These are phyloP conservation scores for Neodontobutis hainanensis DNA, from an alignment of 2,113 vertebrate species.

Conservation along the genomic window DNA sequence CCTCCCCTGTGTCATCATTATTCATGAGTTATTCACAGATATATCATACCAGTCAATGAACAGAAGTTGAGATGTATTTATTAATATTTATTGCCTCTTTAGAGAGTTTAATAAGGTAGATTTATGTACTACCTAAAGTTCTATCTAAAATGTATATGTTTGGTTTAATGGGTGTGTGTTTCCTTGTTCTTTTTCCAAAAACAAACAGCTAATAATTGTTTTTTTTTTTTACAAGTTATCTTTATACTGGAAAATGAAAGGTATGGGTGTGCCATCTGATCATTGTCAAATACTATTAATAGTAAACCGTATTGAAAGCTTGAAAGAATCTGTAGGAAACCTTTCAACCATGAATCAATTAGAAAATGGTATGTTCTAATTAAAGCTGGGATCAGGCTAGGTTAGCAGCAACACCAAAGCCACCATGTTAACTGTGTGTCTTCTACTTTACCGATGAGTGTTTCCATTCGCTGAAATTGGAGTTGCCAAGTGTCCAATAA, in stretches of 20 bases:
- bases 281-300: too few relatives aligned
- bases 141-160: background rate
- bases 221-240: too few relatives aligned
- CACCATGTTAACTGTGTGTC: conserved; percentile 72
- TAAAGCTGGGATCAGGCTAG: conserved; percentile 24
- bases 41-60: conserved; percentile 28
- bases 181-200: background rate
- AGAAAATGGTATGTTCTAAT: background rate
- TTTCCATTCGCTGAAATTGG: conserved; percentile 71
- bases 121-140: conserved; percentile 12
- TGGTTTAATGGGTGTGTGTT: conserved; percentile 16
- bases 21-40: conserved; percentile 33
- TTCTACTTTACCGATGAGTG: conserved; percentile 20
- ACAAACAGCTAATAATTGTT: background rate
- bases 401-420: conserved; percentile 77
- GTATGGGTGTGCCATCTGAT: too few relatives aligned
- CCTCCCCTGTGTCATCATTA: conserved; percentile 24
- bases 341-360: too few relatives aligned
- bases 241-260: too few relatives aligned
- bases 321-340: too few relatives aligned
- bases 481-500: conserved; percentile 75
- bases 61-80: conserved; percentile 51
- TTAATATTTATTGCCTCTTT: conserved; percentile 48
- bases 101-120: conserved; percentile 25
- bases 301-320: too few relatives aligned